Conservation (phyloP, 2,888 invertebrate genomes). For the Tipula helvola region DNA sequence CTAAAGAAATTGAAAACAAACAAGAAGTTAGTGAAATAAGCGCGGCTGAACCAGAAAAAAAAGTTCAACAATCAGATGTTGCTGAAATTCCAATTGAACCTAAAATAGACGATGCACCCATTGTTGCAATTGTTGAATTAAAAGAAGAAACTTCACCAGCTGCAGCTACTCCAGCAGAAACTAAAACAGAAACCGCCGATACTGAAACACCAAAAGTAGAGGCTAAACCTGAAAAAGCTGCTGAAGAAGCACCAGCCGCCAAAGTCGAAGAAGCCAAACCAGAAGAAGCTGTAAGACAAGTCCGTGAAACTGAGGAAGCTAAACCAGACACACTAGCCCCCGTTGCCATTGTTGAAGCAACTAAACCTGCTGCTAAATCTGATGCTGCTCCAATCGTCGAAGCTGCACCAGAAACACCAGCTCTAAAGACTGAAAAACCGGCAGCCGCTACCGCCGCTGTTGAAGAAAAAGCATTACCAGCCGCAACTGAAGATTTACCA, state of each 20-base stretch:
- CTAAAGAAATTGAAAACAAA: conserved; percentile 16
- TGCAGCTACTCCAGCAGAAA: conserved; percentile 10
- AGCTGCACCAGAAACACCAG: conserved; percentile 12
- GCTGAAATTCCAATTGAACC: conserved; percentile 24
- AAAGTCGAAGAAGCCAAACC: conserved; percentile 17
- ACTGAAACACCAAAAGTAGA: conserved; percentile 18
- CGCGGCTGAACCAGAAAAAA: conserved; percentile 17
- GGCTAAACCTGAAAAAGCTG: conserved; percentile 12
- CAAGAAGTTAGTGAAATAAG: conserved; percentile 21
- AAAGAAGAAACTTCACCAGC: conserved; percentile 18
- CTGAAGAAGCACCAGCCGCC: conserved; percentile 21
- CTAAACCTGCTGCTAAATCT: conserved; percentile 20
- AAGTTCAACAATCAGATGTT: conserved; percentile 16
- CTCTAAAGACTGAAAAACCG: conserved; percentile 9
- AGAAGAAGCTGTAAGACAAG: conserved; percentile 18
- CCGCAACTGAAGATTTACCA: conserved; percentile 6
- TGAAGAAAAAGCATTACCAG: background rate
- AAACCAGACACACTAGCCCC: conserved; percentile 31
- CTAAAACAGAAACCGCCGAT: conserved; percentile 18
- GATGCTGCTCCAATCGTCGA: conserved; percentile 17
- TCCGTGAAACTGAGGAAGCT: conserved; percentile 30
- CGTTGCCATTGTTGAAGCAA: conserved; percentile 18
- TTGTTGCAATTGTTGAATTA: conserved; percentile 16
- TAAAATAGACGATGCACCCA: conserved; percentile 14
- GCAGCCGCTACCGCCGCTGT: background rate